phyloP scores from a whole-genome alignment of 2,113 vertebrate genomes.

The Motacilla tschutschensis region DNA sequence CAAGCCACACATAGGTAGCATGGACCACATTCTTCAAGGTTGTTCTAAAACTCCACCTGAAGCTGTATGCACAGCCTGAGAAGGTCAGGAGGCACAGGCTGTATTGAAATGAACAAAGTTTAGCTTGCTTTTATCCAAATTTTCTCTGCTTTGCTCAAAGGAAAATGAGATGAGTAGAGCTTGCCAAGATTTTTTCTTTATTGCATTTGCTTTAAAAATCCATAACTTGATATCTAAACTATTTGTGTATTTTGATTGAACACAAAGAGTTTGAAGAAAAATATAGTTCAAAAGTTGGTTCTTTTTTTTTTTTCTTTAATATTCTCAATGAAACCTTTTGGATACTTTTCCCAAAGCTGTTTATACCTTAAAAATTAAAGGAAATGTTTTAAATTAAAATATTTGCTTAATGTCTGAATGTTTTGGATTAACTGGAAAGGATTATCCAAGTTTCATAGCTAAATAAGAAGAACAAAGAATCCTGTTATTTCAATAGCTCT shows the following conservation, averaged over 20 bases:
- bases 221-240: background rate
- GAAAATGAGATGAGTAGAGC: background rate
- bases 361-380: background rate
- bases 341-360: background rate
- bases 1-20: background rate
- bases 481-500: background rate
- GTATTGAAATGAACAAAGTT: background rate
- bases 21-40: background rate
- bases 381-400: background rate
- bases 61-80: background rate
- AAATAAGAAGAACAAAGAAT: background rate
- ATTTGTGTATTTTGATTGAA: background rate
- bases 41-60: background rate
- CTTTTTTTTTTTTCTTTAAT: background rate
- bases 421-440: conserved; percentile 20
- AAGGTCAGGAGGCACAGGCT: background rate
- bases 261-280: background rate
- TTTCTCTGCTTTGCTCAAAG: background rate
- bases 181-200: background rate
- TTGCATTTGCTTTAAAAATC: background rate
- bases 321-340: background rate
- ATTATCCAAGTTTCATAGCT: background rate
- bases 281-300: background rate
- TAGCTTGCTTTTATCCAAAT: background rate
- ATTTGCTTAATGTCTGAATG: background rate